phyloP scores from a whole-genome alignment of 2,797 vertebrate genomes.

The Erithacus rubecula region DNA sequence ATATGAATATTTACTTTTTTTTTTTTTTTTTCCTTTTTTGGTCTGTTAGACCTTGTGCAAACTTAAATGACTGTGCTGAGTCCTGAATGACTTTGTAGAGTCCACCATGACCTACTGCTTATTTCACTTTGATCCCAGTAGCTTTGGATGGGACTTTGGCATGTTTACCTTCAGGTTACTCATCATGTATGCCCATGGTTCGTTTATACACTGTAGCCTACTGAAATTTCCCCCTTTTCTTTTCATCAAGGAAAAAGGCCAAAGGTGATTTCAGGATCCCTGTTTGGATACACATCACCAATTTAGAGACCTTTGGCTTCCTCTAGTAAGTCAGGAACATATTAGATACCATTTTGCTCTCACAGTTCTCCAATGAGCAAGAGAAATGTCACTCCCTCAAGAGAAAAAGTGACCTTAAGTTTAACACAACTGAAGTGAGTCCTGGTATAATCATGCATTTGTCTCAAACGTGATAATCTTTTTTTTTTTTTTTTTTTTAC shows the following conservation, averaged over 20 bases:
- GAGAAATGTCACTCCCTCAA: not conserved
- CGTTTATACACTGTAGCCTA: not conserved
- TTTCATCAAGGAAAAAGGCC: not conserved
- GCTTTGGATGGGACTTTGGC: not conserved
- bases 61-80: not conserved
- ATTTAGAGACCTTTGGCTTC: constrained; percentile 20
- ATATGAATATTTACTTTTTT: not conserved
- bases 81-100: not conserved
- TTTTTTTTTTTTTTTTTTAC: not conserved
- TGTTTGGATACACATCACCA: not conserved
- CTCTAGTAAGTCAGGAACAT: not conserved
- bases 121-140: constrained; percentile 25
- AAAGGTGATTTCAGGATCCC: constrained; percentile 31
- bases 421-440: not conserved
- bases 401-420: not conserved
- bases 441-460: not conserved
- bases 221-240: not conserved
- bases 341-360: not conserved
- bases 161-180: not conserved
- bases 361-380: not conserved
- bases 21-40: not conserved
- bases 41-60: not conserved
- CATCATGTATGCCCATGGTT: not conserved
- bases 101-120: not conserved
- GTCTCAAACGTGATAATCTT: not conserved